Conservation (phyloP, 2,113 vertebrate species). For the Pipa parva region DNA sequence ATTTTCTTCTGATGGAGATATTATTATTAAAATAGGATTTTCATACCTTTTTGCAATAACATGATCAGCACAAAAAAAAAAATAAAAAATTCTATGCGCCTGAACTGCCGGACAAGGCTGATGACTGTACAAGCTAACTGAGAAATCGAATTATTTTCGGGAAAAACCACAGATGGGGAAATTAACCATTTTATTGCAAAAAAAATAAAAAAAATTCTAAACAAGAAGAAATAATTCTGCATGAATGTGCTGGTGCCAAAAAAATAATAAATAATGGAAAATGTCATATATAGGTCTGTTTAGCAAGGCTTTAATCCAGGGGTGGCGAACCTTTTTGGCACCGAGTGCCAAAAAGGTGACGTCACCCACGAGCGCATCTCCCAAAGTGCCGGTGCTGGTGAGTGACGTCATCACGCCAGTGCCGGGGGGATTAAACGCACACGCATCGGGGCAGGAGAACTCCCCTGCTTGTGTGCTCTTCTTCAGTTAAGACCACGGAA, state of each 20-base stretch:
- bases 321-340: no score
- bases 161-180: conserved; percentile 4
- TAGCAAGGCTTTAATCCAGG: no score
- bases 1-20: neutral
- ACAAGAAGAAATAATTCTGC: neutral
- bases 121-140: conserved; percentile 25
- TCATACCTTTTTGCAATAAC: neutral
- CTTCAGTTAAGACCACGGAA: no score
- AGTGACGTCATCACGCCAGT: no score
- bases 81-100: neutral
- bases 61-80: neutral
- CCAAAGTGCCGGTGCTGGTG: no score
- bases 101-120: neutral
- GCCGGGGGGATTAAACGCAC: no score
- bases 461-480: no score
- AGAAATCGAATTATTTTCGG: conserved; percentile 44
- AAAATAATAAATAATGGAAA: neutral
- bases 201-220: neutral
- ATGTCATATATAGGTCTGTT: neutral
- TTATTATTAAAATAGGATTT: neutral
- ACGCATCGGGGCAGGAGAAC: no score
- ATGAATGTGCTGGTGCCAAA: no score
- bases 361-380: no score
- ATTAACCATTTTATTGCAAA: neutral
- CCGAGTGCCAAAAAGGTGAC: no score